Evolutionary conservation across 2,888 invertebrate genomes (phyloP).

Genomic region (Maniola hyperantus): DNA sequence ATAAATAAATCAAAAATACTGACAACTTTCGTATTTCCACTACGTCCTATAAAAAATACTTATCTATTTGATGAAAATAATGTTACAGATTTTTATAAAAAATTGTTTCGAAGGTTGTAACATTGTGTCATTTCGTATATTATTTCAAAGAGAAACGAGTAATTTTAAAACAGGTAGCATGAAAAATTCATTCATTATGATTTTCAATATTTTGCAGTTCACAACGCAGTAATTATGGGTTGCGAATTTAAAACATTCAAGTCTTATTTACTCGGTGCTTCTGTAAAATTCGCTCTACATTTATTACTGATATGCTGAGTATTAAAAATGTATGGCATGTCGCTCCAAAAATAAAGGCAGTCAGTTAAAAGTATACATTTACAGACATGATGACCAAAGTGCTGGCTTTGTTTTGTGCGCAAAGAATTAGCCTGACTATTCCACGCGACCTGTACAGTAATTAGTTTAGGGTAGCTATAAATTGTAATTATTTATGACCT

Average conservation of each 20-base stretch:
- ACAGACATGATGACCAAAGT: background rate
- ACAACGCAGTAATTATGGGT: conserved; percentile 11
- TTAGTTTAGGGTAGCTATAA: too few relatives aligned
- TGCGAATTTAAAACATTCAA: conserved; percentile 18
- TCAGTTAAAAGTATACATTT: background rate
- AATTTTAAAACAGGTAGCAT: background rate
- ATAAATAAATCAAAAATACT: background rate
- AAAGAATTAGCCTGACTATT: background rate
- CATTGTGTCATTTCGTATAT: background rate
- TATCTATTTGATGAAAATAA: conserved; percentile 6
- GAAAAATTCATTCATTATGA: conserved; percentile 12
- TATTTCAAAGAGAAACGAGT: background rate
- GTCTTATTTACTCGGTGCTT: conserved; percentile 13
- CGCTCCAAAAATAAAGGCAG: background rate
- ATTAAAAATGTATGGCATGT: background rate
- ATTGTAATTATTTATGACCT: too few relatives aligned
- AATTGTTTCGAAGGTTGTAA: conserved; percentile 6
- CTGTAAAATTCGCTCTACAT: conserved; percentile 14
- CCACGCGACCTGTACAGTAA: too few relatives aligned
- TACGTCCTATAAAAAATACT: conserved; percentile 17
- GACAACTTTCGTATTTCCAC: conserved; percentile 25
- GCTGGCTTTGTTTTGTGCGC: background rate
- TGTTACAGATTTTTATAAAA: background rate
- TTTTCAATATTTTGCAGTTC: conserved; percentile 17
- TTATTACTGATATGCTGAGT: conserved; percentile 4